These are phyloP conservation scores for Oedothorax gibbosus DNA, from an alignment of 1,140 invertebrate species.

Conservation along the genomic window DNA sequence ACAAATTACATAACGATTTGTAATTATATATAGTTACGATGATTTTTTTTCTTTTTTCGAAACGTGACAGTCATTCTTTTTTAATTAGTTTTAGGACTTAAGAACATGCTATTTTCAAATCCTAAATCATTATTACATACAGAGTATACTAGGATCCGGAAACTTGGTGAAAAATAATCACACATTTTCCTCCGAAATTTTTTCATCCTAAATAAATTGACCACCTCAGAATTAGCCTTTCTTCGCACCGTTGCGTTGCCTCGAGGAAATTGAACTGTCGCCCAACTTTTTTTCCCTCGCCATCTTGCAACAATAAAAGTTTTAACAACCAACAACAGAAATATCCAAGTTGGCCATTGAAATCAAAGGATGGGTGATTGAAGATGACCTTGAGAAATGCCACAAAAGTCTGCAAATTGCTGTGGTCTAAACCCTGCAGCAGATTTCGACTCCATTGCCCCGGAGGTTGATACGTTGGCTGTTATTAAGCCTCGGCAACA, in stretches of 20 bases:
- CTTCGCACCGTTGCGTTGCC: constrained; percentile 33
- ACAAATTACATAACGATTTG: no score
- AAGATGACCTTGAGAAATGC: constrained; percentile 36
- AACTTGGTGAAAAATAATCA: background rate
- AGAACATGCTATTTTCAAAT: no score
- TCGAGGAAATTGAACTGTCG: constrained; percentile 38
- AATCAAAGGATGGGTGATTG: constrained; percentile 35
- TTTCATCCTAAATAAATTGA: constrained; percentile 18
- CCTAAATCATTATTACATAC: no score
- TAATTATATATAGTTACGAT: no score
- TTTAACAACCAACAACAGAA: constrained; percentile 26
- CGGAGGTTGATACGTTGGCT: constrained; percentile 13
- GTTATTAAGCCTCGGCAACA: constrained; percentile 32
- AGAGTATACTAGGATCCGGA: no score
- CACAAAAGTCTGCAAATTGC: background rate
- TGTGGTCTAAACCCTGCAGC: background rate
- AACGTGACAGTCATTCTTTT: no score
- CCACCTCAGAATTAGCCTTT: constrained; percentile 20
- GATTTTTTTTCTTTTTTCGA: no score
- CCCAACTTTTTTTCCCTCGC: constrained; percentile 9
- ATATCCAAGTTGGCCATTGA: constrained; percentile 8
- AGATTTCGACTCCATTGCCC: background rate
- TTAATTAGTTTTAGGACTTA: no score
- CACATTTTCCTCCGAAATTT: constrained; percentile 5
- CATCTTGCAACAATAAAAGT: constrained; percentile 22